Percentiles rank a stretch among this genome's conserved stretches.
Conservation (phyloP, 2,113 vertebrate genomes). For the Zosterops borbonicus region DNA sequence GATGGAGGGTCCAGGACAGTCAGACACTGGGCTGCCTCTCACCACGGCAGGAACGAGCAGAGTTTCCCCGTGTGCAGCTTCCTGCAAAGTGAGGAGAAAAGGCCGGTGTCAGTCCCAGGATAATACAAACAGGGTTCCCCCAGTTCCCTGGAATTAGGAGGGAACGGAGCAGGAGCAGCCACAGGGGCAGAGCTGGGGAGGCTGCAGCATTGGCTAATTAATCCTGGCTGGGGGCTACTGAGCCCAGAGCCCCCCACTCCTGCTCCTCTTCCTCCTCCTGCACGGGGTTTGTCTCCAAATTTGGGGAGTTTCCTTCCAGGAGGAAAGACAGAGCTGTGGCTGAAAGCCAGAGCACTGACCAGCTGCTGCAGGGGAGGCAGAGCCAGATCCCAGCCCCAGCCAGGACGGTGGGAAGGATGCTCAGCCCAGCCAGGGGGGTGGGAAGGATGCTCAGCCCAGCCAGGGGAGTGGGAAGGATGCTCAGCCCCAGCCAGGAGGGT, state of each 20-base stretch:
- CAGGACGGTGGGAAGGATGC: neutral
- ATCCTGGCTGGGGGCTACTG: neutral
- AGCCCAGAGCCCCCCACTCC: neutral
- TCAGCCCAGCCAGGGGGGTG: neutral
- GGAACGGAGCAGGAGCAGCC: neutral
- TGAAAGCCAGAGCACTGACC: neutral
- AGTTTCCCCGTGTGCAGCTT: fast-evolving
- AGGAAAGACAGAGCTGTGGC: neutral
- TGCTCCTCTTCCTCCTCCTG: neutral
- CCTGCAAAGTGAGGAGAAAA: neutral
- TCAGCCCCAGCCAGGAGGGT: neutral
- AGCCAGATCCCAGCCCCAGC: neutral
- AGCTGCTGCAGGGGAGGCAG: neutral
- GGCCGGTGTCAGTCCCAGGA: neutral
- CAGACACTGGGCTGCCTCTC: fast-evolving
- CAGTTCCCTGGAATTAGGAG: neutral
- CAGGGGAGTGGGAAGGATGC: neutral
- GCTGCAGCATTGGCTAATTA: neutral
- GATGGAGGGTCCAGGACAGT: neutral
- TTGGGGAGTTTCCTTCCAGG: neutral
- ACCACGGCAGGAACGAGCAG: fast-evolving
- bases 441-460: neutral
- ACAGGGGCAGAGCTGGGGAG: neutral
- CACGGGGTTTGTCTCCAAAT: too few species aligned
- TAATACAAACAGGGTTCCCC: fast-evolving